Percentiles rank a stretch among this genome's conserved stretches.
Evolutionary conservation across 2,113 vertebrate genomes (phyloP).

Genomic region (Acanthisitta chloris): DNA sequence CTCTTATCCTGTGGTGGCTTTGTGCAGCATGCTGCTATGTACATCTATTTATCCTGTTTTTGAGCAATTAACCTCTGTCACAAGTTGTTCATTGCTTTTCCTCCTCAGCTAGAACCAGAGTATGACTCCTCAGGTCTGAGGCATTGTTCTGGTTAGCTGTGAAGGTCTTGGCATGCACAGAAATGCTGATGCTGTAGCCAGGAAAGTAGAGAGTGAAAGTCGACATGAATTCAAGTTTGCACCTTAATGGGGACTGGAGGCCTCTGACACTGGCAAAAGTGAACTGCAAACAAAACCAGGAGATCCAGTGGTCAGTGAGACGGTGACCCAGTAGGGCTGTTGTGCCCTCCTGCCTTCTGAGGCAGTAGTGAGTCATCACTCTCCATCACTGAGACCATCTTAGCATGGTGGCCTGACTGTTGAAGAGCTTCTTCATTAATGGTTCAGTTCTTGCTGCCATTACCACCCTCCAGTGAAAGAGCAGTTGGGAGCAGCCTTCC

Average conservation of each 20-base stretch:
- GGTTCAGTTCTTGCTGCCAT: neutral
- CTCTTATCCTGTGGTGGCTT: neutral
- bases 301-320: neutral
- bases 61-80: neutral
- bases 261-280: neutral
- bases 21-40: neutral
- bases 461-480: neutral
- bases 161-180: accelerated
- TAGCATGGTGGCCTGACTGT: accelerated
- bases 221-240: neutral
- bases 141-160: neutral
- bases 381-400: neutral
- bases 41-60: neutral
- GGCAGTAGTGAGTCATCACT: neutral
- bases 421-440: neutral
- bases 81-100: neutral
- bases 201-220: neutral
- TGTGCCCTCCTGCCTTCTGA: neutral
- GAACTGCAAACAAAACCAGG: neutral
- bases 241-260: neutral
- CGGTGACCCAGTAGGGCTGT: accelerated
- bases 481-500: neutral
- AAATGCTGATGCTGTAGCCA: neutral
- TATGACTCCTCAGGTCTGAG: neutral
- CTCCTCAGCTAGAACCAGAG: neutral